These are phyloP conservation scores for Octodonta nipae DNA, from an alignment of 2,888 invertebrate species.

Conservation along the genomic window DNA sequence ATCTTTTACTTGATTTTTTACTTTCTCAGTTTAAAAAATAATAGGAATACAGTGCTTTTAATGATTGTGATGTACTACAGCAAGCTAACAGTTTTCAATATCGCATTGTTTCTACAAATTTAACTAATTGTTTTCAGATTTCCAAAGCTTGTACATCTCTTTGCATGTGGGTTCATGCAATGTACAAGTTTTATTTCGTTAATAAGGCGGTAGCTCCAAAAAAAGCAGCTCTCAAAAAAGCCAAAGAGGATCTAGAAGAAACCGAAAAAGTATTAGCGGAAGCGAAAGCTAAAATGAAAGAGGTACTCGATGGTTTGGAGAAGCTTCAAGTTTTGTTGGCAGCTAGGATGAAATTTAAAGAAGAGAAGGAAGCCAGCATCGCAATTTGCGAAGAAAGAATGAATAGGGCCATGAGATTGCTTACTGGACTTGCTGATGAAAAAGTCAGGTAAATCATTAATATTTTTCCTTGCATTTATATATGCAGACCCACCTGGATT, in stretches of 20 bases:
- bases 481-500: no score
- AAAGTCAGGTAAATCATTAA: slow-evolving; percentile 12
- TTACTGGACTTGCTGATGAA: slow-evolving; percentile 25
- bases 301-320: slow-evolving; percentile 64
- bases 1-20: no score
- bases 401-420: slow-evolving; percentile 57
- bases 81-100: no score
- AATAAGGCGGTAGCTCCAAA: slow-evolving; percentile 76
- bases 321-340: slow-evolving; percentile 56
- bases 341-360: slow-evolving; percentile 58
- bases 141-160: slow-evolving; percentile 70
- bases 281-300: slow-evolving; percentile 67
- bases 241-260: slow-evolving; percentile 50
- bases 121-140: slow-evolving; percentile 36
- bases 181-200: slow-evolving; percentile 85
- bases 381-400: slow-evolving; percentile 64
- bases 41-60: no score
- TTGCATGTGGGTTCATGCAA: slow-evolving; percentile 84
- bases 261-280: slow-evolving; percentile 53
- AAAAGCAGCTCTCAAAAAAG: slow-evolving; percentile 64
- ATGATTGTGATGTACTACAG: no score
- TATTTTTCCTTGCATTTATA: no score
- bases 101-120: no score
- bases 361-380: slow-evolving; percentile 59
- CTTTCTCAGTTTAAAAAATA: no score